Base-by-base conservation (phyloP, 92 coral and sea anemone species). In the Blastomussa wellsi region DNA sequence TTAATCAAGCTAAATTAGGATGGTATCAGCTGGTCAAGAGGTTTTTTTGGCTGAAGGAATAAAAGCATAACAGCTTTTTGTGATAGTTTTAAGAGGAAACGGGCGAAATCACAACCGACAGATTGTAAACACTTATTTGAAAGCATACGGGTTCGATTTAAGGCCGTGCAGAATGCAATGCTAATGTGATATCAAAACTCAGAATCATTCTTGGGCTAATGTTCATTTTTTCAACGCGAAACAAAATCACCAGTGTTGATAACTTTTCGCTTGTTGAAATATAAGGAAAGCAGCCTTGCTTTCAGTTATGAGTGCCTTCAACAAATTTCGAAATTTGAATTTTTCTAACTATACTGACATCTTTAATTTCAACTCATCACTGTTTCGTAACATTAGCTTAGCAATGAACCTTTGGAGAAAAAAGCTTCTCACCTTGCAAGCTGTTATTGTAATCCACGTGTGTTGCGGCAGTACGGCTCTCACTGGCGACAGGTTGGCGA, bases 401-500 rank as follows among this genome's bases (percentile, higher is more conserved):
- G 49, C 22, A 12, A 80, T 64, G 84, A 66, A 44, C 17, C 59
- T 29, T 66, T 39, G 52, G 74, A 42, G 74, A 47, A 65, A 41
- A 67, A 15, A 79, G 55, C 10, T 5, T 15, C 74, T 80, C 60
- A 80, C 84, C 62, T 66, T n/a, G 59, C 29, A 42, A 19, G 28
- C 75, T 22, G 41, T 65, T 7, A 42, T 37, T 10, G 12, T 53
- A 39, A 42, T 65, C 37, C 74, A 65, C 22, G 24, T 44, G 47
- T 32, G 62, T 10, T 66, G 55, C n/a, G 84, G 73, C 4, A 53
- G 44, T 26, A 37, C 74, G 13, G 41, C 42, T 15, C 72, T 16
- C 62, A 17, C 19, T 32, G 29, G n/a, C 1, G 66, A 77, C 15
- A 29, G 0, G 16, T 33, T 77, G 47, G 32, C 80, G 60, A 28